phyloP scores from a whole-genome alignment of 2,797 vertebrate genomes.

The Anisognathus igniventris region DNA sequence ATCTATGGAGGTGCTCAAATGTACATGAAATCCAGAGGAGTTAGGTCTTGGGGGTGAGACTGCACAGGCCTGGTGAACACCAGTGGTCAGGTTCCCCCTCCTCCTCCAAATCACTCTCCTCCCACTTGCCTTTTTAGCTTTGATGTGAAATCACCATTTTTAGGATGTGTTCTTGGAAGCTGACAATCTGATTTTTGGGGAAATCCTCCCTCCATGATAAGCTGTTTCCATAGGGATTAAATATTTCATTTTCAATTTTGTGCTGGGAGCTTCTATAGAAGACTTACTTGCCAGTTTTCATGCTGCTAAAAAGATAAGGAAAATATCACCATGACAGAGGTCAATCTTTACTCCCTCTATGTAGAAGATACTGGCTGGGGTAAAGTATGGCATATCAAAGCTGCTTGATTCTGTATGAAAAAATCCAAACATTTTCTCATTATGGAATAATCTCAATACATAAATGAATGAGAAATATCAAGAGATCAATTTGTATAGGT shows the following conservation, averaged over 20 bases:
- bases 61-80: background rate
- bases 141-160: background rate
- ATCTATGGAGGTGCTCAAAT: background rate
- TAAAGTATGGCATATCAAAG: background rate
- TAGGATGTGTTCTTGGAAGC: background rate
- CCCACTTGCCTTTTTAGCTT: background rate
- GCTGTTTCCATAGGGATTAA: slow-evolving; percentile 26
- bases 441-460: background rate
- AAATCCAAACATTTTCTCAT: background rate
- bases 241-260: slow-evolving; percentile 10
- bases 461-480: background rate
- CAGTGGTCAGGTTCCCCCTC: background rate
- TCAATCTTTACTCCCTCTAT: background rate
- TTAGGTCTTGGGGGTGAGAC: background rate
- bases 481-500: background rate
- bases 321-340: background rate
- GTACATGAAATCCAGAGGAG: background rate
- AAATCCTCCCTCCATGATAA: background rate
- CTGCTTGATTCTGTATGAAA: background rate
- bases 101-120: background rate
- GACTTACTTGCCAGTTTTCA: background rate
- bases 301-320: background rate
- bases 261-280: background rate
- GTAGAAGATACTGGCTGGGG: background rate
- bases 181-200: background rate